These are phyloP conservation scores for Sminthurides aquaticus DNA, from an alignment of 2,888 invertebrate genomes.

Conservation along the genomic window DNA sequence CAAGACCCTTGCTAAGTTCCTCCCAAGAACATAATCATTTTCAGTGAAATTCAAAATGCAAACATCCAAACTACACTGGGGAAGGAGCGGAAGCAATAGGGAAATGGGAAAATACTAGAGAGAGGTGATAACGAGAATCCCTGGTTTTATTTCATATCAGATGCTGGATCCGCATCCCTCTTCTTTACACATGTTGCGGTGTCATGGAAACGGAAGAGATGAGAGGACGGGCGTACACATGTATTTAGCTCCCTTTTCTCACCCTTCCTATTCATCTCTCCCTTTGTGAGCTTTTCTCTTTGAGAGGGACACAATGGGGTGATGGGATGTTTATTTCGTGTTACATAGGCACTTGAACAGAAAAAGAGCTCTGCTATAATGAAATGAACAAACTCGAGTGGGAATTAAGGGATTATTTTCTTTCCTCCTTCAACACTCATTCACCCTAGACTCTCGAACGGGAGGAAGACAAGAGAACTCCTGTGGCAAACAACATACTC, in stretches of 20 bases:
- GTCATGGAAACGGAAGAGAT: background rate
- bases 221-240: background rate
- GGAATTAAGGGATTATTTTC: constrained; percentile 10
- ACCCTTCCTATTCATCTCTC: background rate
- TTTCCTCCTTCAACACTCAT: background rate
- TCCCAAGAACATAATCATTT: too few species aligned
- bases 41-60: too few species aligned
- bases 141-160: too few species aligned
- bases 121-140: too few species aligned
- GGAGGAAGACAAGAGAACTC: background rate
- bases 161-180: background rate
- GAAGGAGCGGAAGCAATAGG: background rate
- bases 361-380: constrained; percentile 5
- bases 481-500: background rate
- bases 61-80: too few species aligned
- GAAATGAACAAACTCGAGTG: constrained; percentile 12
- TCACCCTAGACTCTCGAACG: background rate
- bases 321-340: constrained; percentile 9
- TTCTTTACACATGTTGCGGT: background rate
- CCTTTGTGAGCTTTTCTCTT: background rate
- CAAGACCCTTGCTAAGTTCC: too few species aligned
- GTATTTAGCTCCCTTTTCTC: background rate
- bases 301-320: background rate
- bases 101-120: too few species aligned
- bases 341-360: constrained; percentile 5